Evolutionary conservation across 2,888 invertebrate genomes (phyloP), one percentile per base, ranked within the genome.

Genomic region (Lutraria lutraria): DNA sequence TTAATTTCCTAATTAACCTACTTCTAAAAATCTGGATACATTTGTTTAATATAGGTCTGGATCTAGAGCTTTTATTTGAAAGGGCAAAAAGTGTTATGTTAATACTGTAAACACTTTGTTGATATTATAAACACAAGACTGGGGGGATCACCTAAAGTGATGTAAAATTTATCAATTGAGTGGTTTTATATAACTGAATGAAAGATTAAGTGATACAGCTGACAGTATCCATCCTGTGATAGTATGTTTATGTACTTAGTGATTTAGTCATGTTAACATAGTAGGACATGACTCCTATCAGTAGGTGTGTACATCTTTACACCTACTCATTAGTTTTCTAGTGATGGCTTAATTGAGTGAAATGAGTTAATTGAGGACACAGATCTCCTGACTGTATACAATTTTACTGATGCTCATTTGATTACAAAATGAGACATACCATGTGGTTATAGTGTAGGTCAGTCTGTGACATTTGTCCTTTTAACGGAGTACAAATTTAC

Each of bases 101-200:
- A 16, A 21, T 34, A 8, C 12, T 34, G 79, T 79, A 25, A 68
- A 25, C 63, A 68, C 25, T 56, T n/a, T 34, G 79, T 79, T 29
- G 0, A 21, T 34, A 8, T 21, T 34, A 34, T 79, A 25, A 68
- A 25, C 63, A 68, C 25, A 8, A 68, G 63, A 68, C 25, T 25
- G 3, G 25, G n/a, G n/a, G 25, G 63, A n/a, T 68, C n/a, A 68
- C 63, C 63, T 68, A 25, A 12, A n/a, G 63, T 13, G 25, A 68
- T 68, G 25, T 13, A n/a, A n/a, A 10, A 68, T 25, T 43, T 60
- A 60, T 60, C 60, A 21, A 8, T 21, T 21, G 63, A 25, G 63
- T 25, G 63, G 63, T 68, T 68, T n/a, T 25, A 68, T 68, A 68
- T 13, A 68, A 68, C 63, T 68, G 63, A 68, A n/a, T 25, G 63